phyloP scores from a whole-genome alignment of 2,888 invertebrate genomes.

The Tricholauxania praeusta region DNA sequence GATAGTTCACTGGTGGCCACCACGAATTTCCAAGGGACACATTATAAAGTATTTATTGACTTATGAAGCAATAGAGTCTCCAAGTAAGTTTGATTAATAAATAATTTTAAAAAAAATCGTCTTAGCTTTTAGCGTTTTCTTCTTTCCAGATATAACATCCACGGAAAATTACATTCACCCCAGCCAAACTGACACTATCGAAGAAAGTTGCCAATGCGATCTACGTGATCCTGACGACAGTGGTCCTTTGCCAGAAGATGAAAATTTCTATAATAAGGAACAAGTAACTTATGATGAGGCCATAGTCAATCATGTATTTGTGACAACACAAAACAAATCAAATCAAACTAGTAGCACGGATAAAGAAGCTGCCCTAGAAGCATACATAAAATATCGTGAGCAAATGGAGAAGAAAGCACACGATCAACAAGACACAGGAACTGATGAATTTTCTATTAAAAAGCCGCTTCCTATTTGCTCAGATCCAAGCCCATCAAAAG shows the following conservation, averaged over 20 bases:
- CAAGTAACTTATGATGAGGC: conserved; percentile 55
- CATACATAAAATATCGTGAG: conserved; percentile 37
- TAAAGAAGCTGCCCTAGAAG: neutral
- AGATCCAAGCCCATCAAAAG: conserved; percentile 42
- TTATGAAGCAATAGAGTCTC: conserved; percentile 39
- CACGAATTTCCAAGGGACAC: conserved; percentile 57
- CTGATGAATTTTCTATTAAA: conserved; percentile 45
- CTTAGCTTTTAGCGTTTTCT: no score
- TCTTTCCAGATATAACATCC: no score
- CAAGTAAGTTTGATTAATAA: conserved; percentile 39
- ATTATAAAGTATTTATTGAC: conserved; percentile 57
- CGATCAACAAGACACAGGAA: conserved; percentile 53
- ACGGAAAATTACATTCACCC: neutral
- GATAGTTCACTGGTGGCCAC: conserved; percentile 65
- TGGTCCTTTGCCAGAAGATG: conserved; percentile 57
- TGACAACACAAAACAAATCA: no score
- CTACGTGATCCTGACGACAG: conserved; percentile 47
- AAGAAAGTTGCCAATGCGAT: conserved; percentile 47
- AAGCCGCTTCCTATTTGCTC: conserved; percentile 49
- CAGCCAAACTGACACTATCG: neutral
- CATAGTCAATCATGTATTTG: conserved; percentile 48
- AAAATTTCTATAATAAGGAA: conserved; percentile 57
- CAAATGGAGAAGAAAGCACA: conserved; percentile 40
- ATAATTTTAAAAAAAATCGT: neutral
- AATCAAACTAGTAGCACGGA: no score